These are phyloP conservation scores for Spinus olivaceus DNA, from an alignment of 2,797 vertebrate genomes.

Conservation along the genomic window DNA sequence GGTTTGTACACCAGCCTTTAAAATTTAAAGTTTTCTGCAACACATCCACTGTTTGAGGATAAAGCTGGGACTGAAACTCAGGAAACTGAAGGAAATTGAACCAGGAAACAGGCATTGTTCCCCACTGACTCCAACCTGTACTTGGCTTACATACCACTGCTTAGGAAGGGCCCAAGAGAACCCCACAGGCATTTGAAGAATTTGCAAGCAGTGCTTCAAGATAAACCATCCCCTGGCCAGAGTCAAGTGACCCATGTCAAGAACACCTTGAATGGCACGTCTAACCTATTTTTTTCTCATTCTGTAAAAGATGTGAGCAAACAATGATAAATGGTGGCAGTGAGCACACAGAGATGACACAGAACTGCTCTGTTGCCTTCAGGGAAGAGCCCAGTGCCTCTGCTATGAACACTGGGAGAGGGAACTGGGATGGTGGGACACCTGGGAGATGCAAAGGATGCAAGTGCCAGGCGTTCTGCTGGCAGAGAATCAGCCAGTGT, in stretches of 20 bases:
- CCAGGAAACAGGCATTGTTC: background rate
- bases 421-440: background rate
- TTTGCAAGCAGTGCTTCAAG: background rate
- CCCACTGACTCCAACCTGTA: background rate
- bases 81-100: background rate
- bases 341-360: background rate
- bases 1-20: background rate
- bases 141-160: background rate
- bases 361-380: background rate
- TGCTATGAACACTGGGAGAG: background rate
- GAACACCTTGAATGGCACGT: background rate
- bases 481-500: background rate
- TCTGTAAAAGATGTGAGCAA: background rate
- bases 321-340: background rate
- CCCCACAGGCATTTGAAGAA: background rate
- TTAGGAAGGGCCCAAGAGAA: background rate
- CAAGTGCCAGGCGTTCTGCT: background rate
- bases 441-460: background rate
- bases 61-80: background rate
- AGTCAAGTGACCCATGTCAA: background rate
- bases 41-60: background rate
- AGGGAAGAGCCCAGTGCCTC: background rate
- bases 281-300: background rate
- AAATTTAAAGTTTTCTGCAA: background rate
- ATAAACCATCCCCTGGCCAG: background rate